Conservation (phyloP, 2,113 vertebrate species). For the Myocastor coypus region DNA sequence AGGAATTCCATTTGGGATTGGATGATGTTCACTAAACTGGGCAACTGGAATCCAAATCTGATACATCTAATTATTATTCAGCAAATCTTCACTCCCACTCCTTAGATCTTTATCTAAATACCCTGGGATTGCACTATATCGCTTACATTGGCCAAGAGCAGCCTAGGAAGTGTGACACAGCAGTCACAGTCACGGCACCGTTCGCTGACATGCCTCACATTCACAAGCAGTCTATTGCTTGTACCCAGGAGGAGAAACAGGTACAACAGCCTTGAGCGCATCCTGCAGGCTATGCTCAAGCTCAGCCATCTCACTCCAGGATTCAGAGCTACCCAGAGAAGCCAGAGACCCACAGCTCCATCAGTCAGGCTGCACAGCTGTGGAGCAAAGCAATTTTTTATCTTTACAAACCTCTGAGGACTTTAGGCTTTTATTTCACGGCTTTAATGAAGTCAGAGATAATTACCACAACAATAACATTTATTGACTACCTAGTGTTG, state of each 20-base stretch:
- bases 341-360: not conserved
- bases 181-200: not conserved
- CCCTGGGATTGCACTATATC: accelerated
- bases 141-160: not conserved
- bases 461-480: not conserved
- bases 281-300: not conserved
- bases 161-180: not conserved
- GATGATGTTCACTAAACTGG: not conserved
- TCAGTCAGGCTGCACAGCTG: not conserved
- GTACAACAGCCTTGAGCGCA: not conserved
- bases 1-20: not conserved
- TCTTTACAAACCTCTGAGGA: not conserved
- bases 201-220: not conserved
- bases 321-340: not conserved
- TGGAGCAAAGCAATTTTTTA: not conserved
- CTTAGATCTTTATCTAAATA: not conserved
- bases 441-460: not conserved
- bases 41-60: not conserved
- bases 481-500: not conserved
- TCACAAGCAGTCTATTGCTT: not conserved
- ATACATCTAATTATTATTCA: not conserved
- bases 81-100: not conserved
- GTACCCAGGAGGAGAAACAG: not conserved
- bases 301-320: not conserved
- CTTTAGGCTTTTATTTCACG: not conserved